Evolutionary conservation across 2,797 vertebrate species (phyloP), one percentile per base, ranked within the genome.

Genomic region (Phrynocephalus vlangalii): DNA sequence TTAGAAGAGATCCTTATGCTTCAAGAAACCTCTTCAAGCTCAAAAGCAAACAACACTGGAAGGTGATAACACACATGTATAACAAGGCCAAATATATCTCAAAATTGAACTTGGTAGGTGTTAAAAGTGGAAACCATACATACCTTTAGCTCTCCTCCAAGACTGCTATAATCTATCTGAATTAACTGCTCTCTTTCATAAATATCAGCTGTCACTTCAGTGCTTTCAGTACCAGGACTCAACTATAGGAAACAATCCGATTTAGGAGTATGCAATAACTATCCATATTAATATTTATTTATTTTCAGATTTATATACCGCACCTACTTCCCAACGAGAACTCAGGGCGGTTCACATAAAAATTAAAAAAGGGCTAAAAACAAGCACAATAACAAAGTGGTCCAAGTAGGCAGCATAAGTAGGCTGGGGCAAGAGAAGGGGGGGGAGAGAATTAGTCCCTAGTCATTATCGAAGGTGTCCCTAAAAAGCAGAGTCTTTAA

Each of bases 101-200:
- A 15, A 79, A 70, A 70, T 76, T 24, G 18, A 28, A 79, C 66
- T 71, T 86, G 18, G 28, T 30, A 66, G 56, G 26, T 2, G 75
- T 11, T 63, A 76, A 9, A 76, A 71, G 84, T 30, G 1, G 30
- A 52, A 15, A 72, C 2, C 7, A 16, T 71, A 26, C 63, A 76
- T 94, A 99, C 99, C 97, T 95, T 97, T 84, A 98, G 33, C 1
- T 97, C 88, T 0, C 90, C 79, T 2, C 82, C 81, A 84, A 99
- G 95, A 13, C 81, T 76, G 60, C 97, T 97, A 94, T 98, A 99
- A 94, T 99, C 98, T 16, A 99, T 94, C 89, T 96, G 86, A 0
- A 99, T 94, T 50, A 92, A 96, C 2, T 93, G 96, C 89, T 99
- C 99, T 90, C 96, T 97, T 87, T 98, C 97, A 50, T 97, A 99